A percentile compares a stretch with the other conserved stretches of the same genome.
Evolutionary conservation across 2,113 vertebrate species (phyloP).

Genomic region (Sinocyclocheilus anshuiensis): DNA sequence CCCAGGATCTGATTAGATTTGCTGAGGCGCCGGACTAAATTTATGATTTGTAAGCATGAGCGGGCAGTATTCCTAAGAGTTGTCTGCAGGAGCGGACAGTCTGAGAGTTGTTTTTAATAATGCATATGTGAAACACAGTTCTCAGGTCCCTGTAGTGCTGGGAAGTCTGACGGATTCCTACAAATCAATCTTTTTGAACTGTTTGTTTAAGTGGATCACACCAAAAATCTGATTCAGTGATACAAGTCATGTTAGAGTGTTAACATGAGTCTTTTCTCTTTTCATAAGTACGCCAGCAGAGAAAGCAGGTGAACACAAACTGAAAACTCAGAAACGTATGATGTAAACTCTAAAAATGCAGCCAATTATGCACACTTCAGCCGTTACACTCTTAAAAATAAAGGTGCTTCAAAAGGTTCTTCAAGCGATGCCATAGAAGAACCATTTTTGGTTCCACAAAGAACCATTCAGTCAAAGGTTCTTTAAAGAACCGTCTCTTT

Average conservation of each 20-base stretch:
- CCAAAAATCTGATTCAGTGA: neutral
- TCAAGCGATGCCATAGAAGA: too few relatives aligned
- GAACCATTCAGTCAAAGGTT: too few relatives aligned
- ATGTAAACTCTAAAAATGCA: neutral
- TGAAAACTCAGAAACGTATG: neutral
- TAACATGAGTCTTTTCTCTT: neutral
- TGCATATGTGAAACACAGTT: neutral
- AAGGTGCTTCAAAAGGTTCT: too few relatives aligned
- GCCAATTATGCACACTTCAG: neutral
- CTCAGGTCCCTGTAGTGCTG: neutral
- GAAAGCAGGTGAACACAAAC: neutral
- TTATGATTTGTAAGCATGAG: neutral
- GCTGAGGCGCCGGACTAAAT: neutral
- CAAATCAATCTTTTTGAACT: neutral
- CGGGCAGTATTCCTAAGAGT: neutral
- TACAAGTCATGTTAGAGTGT: neutral
- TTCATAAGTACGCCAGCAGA: neutral
- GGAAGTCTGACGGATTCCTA: neutral
- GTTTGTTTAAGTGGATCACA: neutral
- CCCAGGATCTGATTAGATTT: neutral
- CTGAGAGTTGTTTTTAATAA: conserved; percentile 19
- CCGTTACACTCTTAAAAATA: too few relatives aligned
- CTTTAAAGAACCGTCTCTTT: too few relatives aligned
- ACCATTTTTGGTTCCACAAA: too few relatives aligned
- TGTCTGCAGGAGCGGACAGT: neutral